phyloP scores from a whole-genome alignment of 2,888 invertebrate species.

The Teinopalpus imperialis region DNA sequence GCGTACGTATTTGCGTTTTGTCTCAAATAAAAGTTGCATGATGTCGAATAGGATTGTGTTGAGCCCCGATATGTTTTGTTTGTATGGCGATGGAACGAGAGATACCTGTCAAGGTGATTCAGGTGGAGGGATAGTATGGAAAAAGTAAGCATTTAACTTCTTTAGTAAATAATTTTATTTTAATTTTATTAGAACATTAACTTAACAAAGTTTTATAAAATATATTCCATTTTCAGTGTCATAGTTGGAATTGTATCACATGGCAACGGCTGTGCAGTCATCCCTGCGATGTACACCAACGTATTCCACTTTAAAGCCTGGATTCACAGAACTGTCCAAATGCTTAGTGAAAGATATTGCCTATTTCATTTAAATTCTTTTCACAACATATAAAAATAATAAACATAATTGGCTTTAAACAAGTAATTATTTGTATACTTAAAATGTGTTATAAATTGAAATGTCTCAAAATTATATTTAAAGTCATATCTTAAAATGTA shows the following conservation, averaged over 20 bases:
- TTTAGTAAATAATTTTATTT: too few relatives aligned
- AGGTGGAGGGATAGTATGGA: conserved; percentile 45
- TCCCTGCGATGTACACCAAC: conserved; percentile 41
- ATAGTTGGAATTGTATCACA: conserved; percentile 45
- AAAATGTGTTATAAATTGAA: too few relatives aligned
- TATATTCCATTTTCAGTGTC: conserved; percentile 32
- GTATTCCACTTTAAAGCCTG: conserved; percentile 37
- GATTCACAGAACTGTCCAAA: conserved; percentile 33
- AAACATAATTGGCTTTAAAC: too few relatives aligned
- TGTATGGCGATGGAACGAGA: conserved; percentile 39
- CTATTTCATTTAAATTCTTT: conserved; percentile 31
- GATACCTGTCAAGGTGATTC: conserved; percentile 49
- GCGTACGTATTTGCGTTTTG: conserved; percentile 33
- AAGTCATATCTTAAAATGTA: too few relatives aligned
- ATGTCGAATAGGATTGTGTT: conserved; percentile 29
- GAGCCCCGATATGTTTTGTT: conserved; percentile 44
- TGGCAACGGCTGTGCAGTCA: conserved; percentile 38
- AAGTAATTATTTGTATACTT: too few relatives aligned
- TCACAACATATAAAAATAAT: not conserved
- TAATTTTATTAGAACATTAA: too few relatives aligned
- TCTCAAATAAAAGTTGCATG: conserved; percentile 35
- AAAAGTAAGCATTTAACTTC: conserved; percentile 34
- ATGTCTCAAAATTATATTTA: too few relatives aligned
- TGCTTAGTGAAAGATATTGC: conserved; percentile 37
- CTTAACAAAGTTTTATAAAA: too few relatives aligned